A percentile compares a stretch with the other conserved stretches of the same genome.
These are phyloP conservation scores for Ceyx erithaca DNA, from an alignment of 2,797 vertebrate species.

Conservation along the genomic window DNA sequence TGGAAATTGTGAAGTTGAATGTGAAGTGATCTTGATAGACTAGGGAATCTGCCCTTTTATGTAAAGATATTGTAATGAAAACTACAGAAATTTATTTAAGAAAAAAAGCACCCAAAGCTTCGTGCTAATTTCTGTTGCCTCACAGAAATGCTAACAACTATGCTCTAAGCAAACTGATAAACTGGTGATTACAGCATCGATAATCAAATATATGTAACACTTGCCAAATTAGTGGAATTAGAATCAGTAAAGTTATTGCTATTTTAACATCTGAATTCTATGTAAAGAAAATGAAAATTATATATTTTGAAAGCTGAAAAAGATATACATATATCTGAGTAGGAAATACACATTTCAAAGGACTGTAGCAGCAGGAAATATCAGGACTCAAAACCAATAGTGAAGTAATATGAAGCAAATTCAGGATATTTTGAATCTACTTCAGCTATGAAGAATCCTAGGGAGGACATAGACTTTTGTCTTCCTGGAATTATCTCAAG, in stretches of 20 bases:
- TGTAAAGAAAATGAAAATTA: not conserved
- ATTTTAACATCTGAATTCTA: constrained; percentile 2
- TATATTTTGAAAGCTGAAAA: not conserved
- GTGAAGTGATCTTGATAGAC: not conserved
- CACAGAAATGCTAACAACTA: not conserved
- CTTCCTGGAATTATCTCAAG: constrained; percentile 27
- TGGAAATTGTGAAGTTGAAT: not conserved
- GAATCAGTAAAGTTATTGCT: not conserved
- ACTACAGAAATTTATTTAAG: not conserved
- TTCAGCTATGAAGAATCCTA: not conserved
- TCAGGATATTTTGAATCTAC: constrained; percentile 31
- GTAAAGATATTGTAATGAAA: not conserved
- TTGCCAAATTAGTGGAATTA: not conserved
- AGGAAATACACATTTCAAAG: constrained; percentile 17
- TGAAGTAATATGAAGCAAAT: constrained; percentile 13
- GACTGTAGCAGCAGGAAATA: constrained; percentile 19
- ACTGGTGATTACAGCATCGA: not conserved
- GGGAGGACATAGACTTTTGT: constrained; percentile 6
- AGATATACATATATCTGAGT: not conserved
- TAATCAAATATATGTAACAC: not conserved
- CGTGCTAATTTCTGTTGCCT: not conserved
- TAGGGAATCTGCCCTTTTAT: not conserved
- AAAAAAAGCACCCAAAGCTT: not conserved
- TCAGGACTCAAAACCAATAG: constrained; percentile 15
- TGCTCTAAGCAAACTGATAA: not conserved